Conservation (phyloP, 2,113 vertebrate species). For the Tautogolabrus adspersus region DNA sequence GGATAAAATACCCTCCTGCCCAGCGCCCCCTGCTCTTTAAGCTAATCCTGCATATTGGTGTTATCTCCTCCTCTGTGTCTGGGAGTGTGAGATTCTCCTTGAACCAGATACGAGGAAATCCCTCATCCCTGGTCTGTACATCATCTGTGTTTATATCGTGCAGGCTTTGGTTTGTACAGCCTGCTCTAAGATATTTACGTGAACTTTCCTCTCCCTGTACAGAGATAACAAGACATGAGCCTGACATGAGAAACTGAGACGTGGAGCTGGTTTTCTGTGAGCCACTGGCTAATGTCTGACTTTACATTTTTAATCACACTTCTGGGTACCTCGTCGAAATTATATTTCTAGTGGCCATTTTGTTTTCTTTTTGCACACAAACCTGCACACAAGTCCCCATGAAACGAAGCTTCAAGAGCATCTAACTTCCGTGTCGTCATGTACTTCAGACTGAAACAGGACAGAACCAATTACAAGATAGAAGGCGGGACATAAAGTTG, state of each 20-base stretch:
- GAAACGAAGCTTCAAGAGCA: no score
- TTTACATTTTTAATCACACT: slow-evolving; percentile 10
- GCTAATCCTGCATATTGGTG: slow-evolving; percentile 23
- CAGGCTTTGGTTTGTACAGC: slow-evolving; percentile 18
- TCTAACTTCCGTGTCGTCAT: no score
- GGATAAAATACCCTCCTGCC: slow-evolving; percentile 34
- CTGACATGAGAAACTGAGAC: slow-evolving; percentile 27
- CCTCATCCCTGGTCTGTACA: slow-evolving; percentile 38
- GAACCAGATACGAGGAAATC: slow-evolving; percentile 53
- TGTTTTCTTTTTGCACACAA: background rate
- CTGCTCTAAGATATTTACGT: background rate
- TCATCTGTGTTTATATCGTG: slow-evolving; percentile 42
- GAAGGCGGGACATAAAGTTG: no score
- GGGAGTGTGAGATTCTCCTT: slow-evolving; percentile 19
- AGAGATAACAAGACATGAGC: slow-evolving; percentile 7
- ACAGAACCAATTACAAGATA: no score
- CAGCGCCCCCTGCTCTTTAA: slow-evolving; percentile 16
- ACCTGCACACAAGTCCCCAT: no score
- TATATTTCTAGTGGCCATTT: no score
- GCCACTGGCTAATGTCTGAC: slow-evolving; percentile 26
- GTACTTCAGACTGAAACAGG: no score
- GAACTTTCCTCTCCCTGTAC: slow-evolving; percentile 11
- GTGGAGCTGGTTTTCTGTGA: slow-evolving; percentile 11
- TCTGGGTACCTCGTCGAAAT: background rate
- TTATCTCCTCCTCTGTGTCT: slow-evolving; percentile 55